Evolutionary conservation across 2,797 vertebrate species (phyloP), one percentile per base, ranked within the genome.

Genomic region (Anguilla anguilla): DNA sequence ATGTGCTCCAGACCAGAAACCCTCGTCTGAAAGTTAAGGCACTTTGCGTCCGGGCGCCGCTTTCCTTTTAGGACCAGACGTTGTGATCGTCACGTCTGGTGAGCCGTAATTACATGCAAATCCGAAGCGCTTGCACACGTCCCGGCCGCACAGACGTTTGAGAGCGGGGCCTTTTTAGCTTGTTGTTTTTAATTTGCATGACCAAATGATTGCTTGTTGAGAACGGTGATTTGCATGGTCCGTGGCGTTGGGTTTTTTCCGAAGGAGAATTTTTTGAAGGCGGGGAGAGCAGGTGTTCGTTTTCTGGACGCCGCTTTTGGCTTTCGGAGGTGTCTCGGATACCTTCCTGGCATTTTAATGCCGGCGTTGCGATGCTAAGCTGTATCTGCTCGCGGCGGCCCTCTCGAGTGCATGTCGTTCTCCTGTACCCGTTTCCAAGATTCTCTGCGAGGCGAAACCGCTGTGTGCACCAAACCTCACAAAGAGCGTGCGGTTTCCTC

Each of bases 191-290:
- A 95, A 95, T 93, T 92, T 91, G 90, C 94, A 92, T 95, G 93
- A 92, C 93, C 90, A 95, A 95, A 96, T 95, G 93, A 95, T 93
- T 90, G 91, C 90, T 95, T 95, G 95, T 95, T 95, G 93, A 92
- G 93, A 92, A 92, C 90, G 87, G 92, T 85, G 92, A 89, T 94
- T 95, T 93, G 91, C 92, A 91, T 92, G 91, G 93, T 90, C 92
- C 83, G 87, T 25, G 92, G 88, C 89, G 91, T 90, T 94, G 93
- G 93, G 93, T 49, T 81, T 94, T 94, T 93, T 94, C 22, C 2
- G 51, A 31, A 84, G 31, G 51, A 57, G 11, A 59, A 22, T 81
- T 4, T 4, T 2, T 77, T 77, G 74, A 77, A 77, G 74, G 74
- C 17, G 39, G 49, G 25, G 25, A 22, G 43, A 83, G 49, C 82